Evolutionary conservation across 2,113 vertebrate species (phyloP).

Genomic region (Ailurus styani): DNA sequence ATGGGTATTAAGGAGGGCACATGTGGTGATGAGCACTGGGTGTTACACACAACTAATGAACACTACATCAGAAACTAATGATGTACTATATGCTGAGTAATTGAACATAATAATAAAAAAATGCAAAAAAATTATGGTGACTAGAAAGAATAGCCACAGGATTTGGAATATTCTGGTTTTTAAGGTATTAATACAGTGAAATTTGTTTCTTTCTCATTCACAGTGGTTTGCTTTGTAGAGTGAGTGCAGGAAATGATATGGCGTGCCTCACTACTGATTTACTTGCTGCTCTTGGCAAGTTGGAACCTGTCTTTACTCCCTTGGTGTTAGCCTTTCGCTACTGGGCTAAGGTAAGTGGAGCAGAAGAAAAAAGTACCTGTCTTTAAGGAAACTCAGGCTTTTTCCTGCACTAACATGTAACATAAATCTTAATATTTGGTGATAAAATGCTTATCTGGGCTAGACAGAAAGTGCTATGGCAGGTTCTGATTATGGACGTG

Average conservation of each 20-base stretch:
- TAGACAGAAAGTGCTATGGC: neutral
- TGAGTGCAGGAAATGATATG: slow-evolving; percentile 96
- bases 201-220: slow-evolving; percentile 62
- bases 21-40: neutral
- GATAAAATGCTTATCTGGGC: neutral
- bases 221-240: slow-evolving; percentile 95
- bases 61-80: neutral
- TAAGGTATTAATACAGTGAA: neutral
- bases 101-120: neutral
- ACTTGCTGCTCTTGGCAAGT: slow-evolving; percentile 90
- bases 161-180: slow-evolving; percentile 34
- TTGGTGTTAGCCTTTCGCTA: slow-evolving; percentile 96
- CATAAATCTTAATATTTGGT: neutral
- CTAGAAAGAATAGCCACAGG: neutral
- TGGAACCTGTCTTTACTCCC: slow-evolving; percentile 93
- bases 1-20: neutral
- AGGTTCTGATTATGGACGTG: neutral
- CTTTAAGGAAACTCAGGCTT: slow-evolving; percentile 3
- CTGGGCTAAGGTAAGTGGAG: slow-evolving; percentile 93
- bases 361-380: neutral
- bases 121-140: neutral
- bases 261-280: slow-evolving; percentile 98
- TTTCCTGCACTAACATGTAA: neutral
- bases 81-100: neutral
- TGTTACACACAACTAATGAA: neutral